Percentiles rank a stretch among this genome's conserved stretches.
Conservation (phyloP, 1,140 invertebrate genomes). For the Drosophila fuyamai region DNA sequence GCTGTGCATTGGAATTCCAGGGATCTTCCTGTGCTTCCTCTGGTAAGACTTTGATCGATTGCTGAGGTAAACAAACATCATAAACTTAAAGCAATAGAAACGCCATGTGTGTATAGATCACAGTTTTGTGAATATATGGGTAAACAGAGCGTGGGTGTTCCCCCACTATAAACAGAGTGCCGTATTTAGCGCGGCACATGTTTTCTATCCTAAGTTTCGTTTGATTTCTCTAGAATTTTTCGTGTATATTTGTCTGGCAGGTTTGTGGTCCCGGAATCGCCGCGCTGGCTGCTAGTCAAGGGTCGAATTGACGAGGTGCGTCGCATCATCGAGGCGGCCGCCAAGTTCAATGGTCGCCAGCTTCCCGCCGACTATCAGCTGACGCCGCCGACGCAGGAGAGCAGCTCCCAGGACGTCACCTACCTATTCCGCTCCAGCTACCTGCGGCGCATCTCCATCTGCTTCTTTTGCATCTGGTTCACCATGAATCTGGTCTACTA, state of each 20-base stretch:
- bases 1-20: constrained; percentile 89
- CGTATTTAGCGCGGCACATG: constrained; percentile 46
- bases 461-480: constrained; percentile 90
- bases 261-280: constrained; percentile 93
- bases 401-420: constrained; percentile 86
- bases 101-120: constrained; percentile 36
- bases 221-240: constrained; percentile 1
- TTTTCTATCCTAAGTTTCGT: constrained; percentile 23
- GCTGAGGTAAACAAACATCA: constrained; percentile 45
- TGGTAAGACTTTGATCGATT: constrained; percentile 86
- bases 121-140: constrained; percentile 52
- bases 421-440: constrained; percentile 87
- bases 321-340: constrained; percentile 89
- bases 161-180: constrained; percentile 42
- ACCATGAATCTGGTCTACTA: constrained; percentile 91
- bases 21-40: constrained; percentile 88
- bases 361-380: constrained; percentile 88
- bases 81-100: neutral
- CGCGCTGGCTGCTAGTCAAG: constrained; percentile 92
- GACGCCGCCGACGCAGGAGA: constrained; percentile 83
- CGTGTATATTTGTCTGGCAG: constrained; percentile 69
- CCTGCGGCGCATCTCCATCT: constrained; percentile 88
- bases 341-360: constrained; percentile 87
- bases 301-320: constrained; percentile 89
- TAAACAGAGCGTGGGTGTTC: constrained; percentile 61